Evolutionary conservation across 2,113 vertebrate genomes (phyloP), one percentile per base, ranked within the genome.

Genomic region (Pogonocichla stellata): DNA sequence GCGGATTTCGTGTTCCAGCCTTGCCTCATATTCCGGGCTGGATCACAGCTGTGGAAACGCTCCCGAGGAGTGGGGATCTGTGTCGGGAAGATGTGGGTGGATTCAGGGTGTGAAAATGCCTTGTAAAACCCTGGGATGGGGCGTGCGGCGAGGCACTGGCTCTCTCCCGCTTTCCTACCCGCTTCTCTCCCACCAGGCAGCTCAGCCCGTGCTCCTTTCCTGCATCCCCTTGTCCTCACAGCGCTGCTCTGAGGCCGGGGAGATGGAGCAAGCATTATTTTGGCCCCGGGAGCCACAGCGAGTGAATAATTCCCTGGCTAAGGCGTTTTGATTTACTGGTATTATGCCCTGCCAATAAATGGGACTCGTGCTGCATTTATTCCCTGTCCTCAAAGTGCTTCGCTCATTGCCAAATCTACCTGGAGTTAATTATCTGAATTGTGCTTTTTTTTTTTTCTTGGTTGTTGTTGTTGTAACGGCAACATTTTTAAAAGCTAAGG

Each of bases 341-440:
- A 20, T 85, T 81, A 29, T 6, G 74, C 40, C 36, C 84, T 42
- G 73, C 87, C 91, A 85, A 75, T 92, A 94, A 93, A 72, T 42
- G 78, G 66, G 66, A 43, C 86, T 85, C 25, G 43, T 6, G 85
- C 66, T 51, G 71, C 87, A 19, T 74, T 94, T 91, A 23, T 74
- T 92, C 1, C 12, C 48, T 91, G 69, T 78, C 10, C 7, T 95
- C 84, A 65, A 29, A 95, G 73, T 43, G 94, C 93, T 91, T 10
- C 8, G 1, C n/a, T 87, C 11, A 5, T 40, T 92, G 89, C 94
- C 93, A 94, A 84, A 97, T 48, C 75, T 97, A 96, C 94, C 95
- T 95, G 92, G 92, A 95, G 89, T 92, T 93, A 92, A 90, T 96
- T 88, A 95, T 88, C 69, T 50, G 57, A 95, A 95, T 84, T 80